Conservation (phyloP, 1,140 invertebrate genomes). For the Calycopis cecrops region DNA sequence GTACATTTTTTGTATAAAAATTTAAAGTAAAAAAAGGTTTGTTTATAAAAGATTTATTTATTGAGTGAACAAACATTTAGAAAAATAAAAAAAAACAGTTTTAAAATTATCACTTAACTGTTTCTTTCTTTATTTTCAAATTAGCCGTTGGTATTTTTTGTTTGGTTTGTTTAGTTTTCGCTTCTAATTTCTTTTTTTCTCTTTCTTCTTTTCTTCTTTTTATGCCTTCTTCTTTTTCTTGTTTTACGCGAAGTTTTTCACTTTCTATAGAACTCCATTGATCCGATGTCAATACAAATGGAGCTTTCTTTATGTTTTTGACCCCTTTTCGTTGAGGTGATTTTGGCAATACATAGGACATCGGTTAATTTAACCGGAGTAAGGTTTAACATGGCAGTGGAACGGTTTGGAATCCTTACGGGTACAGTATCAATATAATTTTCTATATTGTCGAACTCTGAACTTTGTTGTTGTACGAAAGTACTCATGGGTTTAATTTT, state of each 20-base stretch:
- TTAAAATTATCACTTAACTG: no score
- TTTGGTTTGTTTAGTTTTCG: slow-evolving; percentile 14
- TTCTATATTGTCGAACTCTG: no score
- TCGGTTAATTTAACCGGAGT: slow-evolving; percentile 16
- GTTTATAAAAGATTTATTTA: no score
- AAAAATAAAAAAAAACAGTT: no score
- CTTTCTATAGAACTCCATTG: slow-evolving; percentile 19
- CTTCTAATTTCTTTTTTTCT: slow-evolving; percentile 17
- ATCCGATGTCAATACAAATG: slow-evolving; percentile 15
- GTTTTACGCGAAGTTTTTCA: slow-evolving; percentile 10
- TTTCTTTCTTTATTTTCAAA: slow-evolving; percentile 15
- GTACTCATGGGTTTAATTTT: no score
- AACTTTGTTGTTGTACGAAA: no score
- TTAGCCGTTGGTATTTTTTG: slow-evolving; percentile 2
- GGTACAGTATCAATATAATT: no score
- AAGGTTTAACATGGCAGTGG: slow-evolving; percentile 12
- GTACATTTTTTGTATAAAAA: no score
- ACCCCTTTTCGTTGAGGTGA: slow-evolving; percentile 14
- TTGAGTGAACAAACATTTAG: no score
- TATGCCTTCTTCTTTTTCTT: slow-evolving; percentile 3
- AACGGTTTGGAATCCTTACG: no score
- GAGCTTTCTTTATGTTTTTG: slow-evolving; percentile 16
- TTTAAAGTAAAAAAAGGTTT: no score
- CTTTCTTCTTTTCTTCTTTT: slow-evolving; percentile 10
- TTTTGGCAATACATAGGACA: slow-evolving; percentile 17